These are phyloP conservation scores for Aethes cnicana DNA, from an alignment of 2,888 invertebrate genomes.

Conservation along the genomic window DNA sequence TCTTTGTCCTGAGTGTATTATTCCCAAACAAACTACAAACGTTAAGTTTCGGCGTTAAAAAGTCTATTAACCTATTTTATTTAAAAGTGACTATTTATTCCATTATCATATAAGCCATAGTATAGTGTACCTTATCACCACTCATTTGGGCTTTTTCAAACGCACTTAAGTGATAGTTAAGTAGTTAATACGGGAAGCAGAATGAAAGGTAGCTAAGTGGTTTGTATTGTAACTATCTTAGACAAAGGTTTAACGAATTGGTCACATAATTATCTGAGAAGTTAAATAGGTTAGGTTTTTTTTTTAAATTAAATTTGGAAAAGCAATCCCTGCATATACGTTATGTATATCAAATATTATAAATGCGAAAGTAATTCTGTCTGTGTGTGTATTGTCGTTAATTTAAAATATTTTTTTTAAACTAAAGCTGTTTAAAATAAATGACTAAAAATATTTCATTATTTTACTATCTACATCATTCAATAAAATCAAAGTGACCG, in stretches of 20 bases:
- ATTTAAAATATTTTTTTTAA: too few species aligned
- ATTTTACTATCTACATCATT: too few species aligned
- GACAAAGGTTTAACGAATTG: slow-evolving; percentile 1
- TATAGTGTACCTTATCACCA: background rate
- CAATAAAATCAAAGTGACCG: too few species aligned
- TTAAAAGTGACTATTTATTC: slow-evolving; percentile 26
- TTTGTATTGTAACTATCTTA: slow-evolving; percentile 22
- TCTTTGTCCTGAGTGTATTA: slow-evolving; percentile 25
- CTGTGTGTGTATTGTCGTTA: too few species aligned
- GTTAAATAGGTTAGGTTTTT: background rate
- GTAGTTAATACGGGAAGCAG: slow-evolving; percentile 23
- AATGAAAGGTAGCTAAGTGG: slow-evolving; percentile 26
- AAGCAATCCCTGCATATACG: too few species aligned
- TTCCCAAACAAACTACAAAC: slow-evolving; percentile 30
- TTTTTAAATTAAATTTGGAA: background rate
- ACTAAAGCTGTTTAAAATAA: too few species aligned
- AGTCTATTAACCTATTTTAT: slow-evolving; percentile 33
- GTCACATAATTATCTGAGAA: background rate
- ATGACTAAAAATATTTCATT: too few species aligned
- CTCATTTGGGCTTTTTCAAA: background rate
- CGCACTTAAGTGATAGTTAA: background rate
- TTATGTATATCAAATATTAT: too few species aligned
- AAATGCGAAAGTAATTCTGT: too few species aligned
- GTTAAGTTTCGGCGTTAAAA: slow-evolving; percentile 32
- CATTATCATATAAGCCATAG: background rate